phyloP scores from a whole-genome alignment of 2,113 vertebrate genomes.

The Crotalus tigris region DNA sequence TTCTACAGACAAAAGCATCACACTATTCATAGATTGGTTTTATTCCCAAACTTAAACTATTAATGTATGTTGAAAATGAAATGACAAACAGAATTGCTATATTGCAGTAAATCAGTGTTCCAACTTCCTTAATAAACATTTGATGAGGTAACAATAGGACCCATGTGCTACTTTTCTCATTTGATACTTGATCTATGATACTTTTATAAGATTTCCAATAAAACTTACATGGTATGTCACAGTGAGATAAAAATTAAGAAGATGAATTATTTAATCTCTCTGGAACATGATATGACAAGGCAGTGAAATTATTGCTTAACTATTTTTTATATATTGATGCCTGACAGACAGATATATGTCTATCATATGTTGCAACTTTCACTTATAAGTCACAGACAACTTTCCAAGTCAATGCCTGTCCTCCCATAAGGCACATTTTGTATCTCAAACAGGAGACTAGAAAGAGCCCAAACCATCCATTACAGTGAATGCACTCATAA shows the following conservation, averaged over 20 bases:
- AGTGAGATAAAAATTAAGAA: slow-evolving; percentile 37
- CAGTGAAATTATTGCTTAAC: slow-evolving; percentile 28
- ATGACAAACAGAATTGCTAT: slow-evolving; percentile 31
- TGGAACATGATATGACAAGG: slow-evolving; percentile 8
- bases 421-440: not conserved
- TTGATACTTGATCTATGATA: not conserved
- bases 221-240: slow-evolving; percentile 8
- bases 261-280: slow-evolving; percentile 33
- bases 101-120: slow-evolving; percentile 18
- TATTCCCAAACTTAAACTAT: slow-evolving; percentile 41
- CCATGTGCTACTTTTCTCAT: slow-evolving; percentile 33
- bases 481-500: not conserved
- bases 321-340: slow-evolving; percentile 25
- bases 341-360: not conserved
- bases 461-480: not conserved
- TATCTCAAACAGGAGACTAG: not conserved
- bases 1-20: slow-evolving; percentile 39
- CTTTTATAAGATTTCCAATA: slow-evolving; percentile 32
- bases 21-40: slow-evolving; percentile 35
- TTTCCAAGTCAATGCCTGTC: not conserved
- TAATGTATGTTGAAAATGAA: slow-evolving; percentile 46
- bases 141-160: slow-evolving; percentile 19
- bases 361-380: not conserved
- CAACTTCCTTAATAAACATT: slow-evolving; percentile 35
- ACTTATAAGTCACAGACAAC: not conserved